Percentiles rank a stretch among this genome's conserved stretches.
These are phyloP conservation scores for Kryphioiulus occultus DNA, from an alignment of 2,888 invertebrate genomes.

Conservation along the genomic window DNA sequence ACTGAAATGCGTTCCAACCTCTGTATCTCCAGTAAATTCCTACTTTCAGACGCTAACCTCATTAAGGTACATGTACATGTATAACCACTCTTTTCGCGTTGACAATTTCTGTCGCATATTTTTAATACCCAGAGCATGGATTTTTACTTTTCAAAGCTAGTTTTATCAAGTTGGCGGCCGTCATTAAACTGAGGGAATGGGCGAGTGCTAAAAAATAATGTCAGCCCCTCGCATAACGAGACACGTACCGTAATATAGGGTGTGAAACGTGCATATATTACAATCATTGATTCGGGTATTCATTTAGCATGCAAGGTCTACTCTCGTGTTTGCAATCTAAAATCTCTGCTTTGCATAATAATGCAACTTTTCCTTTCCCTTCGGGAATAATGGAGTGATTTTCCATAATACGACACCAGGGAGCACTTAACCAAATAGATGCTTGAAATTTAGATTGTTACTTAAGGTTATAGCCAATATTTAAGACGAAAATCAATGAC, in stretches of 20 bases:
- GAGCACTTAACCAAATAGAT: slow-evolving; percentile 40
- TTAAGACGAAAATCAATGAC: slow-evolving; percentile 39
- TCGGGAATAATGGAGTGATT: slow-evolving; percentile 39
- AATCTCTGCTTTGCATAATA: slow-evolving; percentile 40
- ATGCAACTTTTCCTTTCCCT: slow-evolving; percentile 29
- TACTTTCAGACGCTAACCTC: neutral
- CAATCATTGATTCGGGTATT: slow-evolving; percentile 36
- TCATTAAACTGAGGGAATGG: neutral
- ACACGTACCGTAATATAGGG: slow-evolving; percentile 36
- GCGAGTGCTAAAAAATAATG: neutral
- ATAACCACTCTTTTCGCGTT: neutral
- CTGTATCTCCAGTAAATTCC: neutral
- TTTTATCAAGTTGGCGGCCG: neutral
- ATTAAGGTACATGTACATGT: neutral
- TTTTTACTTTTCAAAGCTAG: neutral
- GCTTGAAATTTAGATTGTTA: slow-evolving; percentile 39
- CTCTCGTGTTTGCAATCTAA: slow-evolving; percentile 28
- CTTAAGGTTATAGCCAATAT: slow-evolving; percentile 39
- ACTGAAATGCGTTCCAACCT: neutral
- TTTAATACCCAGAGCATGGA: slow-evolving; percentile 1
- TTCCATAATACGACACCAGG: slow-evolving; percentile 26
- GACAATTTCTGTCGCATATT: neutral
- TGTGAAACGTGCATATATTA: slow-evolving; percentile 39
- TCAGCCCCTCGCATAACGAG: slow-evolving; percentile 12
- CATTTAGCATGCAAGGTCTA: slow-evolving; percentile 21